Conservation (phyloP, 30 jellyfish, hydroid and myxozoan species). For the Cassiopea andromeda region DNA sequence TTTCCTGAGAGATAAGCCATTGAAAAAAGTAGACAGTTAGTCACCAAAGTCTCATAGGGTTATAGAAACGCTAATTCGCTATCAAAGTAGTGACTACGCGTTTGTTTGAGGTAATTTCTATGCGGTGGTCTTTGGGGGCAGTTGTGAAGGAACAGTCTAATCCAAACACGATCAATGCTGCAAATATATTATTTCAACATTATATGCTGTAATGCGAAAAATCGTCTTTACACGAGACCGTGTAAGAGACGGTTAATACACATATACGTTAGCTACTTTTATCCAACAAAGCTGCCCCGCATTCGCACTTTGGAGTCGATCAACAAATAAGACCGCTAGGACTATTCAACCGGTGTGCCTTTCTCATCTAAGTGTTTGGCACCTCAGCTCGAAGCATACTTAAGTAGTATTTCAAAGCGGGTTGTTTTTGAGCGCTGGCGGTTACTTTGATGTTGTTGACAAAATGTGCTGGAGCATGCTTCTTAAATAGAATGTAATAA, state of each 20-base stretch:
- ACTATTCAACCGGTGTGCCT: background rate
- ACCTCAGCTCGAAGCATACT: constrained; percentile 20
- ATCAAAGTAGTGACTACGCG: background rate
- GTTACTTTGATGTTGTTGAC: constrained; percentile 31
- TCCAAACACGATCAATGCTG: background rate
- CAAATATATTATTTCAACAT: background rate
- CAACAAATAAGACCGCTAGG: constrained; percentile 7
- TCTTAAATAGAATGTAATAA: constrained; percentile 8
- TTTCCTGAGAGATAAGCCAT: background rate
- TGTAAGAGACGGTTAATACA: background rate
- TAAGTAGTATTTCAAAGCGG: constrained; percentile 32
- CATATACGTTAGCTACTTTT: background rate
- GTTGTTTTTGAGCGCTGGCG: constrained; percentile 15
- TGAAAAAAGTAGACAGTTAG: background rate
- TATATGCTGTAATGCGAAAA: background rate
- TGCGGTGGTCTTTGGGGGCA: constrained; percentile 1
- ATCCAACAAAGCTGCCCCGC: constrained; percentile 7
- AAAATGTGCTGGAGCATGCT: constrained; percentile 21
- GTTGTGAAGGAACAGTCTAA: background rate
- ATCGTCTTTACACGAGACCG: background rate
- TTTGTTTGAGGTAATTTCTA: background rate
- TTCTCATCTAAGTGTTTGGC: constrained; percentile 32
- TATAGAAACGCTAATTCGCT: background rate
- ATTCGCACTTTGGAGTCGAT: background rate
- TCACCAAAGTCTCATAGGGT: background rate